phyloP scores from a whole-genome alignment of 2,797 vertebrate species.

The Halcyon chelicuti region DNA sequence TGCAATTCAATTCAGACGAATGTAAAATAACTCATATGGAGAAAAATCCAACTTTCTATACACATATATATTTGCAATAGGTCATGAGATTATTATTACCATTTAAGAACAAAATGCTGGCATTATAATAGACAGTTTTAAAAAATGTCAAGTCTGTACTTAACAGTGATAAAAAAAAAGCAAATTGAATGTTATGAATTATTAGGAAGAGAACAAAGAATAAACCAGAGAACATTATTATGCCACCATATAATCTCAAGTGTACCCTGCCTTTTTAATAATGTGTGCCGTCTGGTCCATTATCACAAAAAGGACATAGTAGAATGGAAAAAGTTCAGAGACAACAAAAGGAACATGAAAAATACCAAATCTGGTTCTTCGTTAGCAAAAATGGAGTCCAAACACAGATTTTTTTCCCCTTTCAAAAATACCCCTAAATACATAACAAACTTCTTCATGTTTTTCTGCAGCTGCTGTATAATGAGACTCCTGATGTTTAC shows the following conservation, averaged over 20 bases:
- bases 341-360: neutral
- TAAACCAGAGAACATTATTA: slow-evolving; percentile 42
- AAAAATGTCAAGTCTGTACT: slow-evolving; percentile 11
- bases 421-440: neutral
- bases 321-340: neutral
- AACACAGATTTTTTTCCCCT: neutral
- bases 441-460: neutral
- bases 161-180: neutral
- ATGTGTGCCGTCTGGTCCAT: neutral
- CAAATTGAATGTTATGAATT: slow-evolving; percentile 25
- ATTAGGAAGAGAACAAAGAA: slow-evolving; percentile 40
- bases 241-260: slow-evolving; percentile 19
- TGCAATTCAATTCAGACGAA: neutral
- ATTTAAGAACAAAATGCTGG: slow-evolving; percentile 24
- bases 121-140: neutral
- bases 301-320: neutral
- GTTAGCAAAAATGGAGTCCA: neutral
- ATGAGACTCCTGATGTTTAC: slow-evolving; percentile 27
- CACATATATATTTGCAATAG: neutral
- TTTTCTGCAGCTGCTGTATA: slow-evolving; percentile 19
- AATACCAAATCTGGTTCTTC: neutral
- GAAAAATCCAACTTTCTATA: neutral
- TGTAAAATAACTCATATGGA: neutral
- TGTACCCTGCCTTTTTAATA: slow-evolving; percentile 20
- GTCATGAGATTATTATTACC: neutral